Evolutionary conservation across 1,140 invertebrate genomes (phyloP).

Genomic region (Asobara japonica): DNA sequence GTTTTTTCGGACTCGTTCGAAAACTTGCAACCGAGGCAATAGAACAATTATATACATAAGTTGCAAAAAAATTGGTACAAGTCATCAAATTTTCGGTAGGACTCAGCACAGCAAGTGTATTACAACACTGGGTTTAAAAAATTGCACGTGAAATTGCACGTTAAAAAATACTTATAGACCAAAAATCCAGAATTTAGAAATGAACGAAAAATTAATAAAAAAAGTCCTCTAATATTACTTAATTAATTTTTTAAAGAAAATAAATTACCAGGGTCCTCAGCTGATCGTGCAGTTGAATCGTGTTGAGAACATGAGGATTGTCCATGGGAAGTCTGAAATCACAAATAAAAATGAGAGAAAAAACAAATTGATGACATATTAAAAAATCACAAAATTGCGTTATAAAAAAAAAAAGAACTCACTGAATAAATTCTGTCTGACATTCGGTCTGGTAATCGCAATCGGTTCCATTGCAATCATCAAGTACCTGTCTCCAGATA

Average conservation of each 20-base stretch:
- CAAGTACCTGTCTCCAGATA: slow-evolving; percentile 63
- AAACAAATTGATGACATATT: background rate
- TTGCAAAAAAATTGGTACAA: too few species aligned
- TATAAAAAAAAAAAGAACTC: slow-evolving; percentile 27
- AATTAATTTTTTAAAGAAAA: too few species aligned
- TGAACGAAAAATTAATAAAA: background rate
- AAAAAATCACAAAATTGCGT: background rate
- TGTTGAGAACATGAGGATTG: slow-evolving; percentile 61
- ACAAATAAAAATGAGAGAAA: background rate
- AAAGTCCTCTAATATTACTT: background rate
- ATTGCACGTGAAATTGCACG: too few species aligned
- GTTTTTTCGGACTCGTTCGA: too few species aligned
- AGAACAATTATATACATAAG: too few species aligned
- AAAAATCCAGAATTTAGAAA: slow-evolving; percentile 19
- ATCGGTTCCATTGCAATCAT: slow-evolving; percentile 55
- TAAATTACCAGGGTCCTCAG: slow-evolving; percentile 56
- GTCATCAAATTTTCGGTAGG: too few species aligned
- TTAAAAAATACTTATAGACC: background rate
- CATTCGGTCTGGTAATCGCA: slow-evolving; percentile 58
- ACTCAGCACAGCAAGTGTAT: too few species aligned
- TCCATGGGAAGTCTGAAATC: slow-evolving; percentile 54
- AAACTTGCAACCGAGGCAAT: too few species aligned
- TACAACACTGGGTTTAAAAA: too few species aligned
- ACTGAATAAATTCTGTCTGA: slow-evolving; percentile 61
- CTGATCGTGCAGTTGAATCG: slow-evolving; percentile 58